Evolutionary conservation across 2,888 invertebrate species (phyloP).

Genomic region (Teinopalpus imperialis): DNA sequence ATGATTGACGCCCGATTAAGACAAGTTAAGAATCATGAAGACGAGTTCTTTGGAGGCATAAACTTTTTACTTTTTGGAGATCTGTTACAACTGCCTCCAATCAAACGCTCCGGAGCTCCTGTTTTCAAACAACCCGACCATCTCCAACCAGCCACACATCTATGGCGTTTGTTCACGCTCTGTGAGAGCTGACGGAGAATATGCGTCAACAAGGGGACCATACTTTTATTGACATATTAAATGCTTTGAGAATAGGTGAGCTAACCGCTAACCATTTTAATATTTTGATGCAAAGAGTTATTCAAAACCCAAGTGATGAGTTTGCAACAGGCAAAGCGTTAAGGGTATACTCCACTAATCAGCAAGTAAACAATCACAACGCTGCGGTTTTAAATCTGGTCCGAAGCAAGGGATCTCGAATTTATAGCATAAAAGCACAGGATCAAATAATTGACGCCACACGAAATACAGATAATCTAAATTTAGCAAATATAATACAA

Average conservation of each 20-base stretch:
- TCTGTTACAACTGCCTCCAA: constrained; percentile 20
- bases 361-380: constrained; percentile 20
- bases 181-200: constrained; percentile 16
- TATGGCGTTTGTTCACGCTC: constrained; percentile 23
- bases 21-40: constrained; percentile 14
- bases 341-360: constrained; percentile 20
- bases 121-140: constrained; percentile 20
- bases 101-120: constrained; percentile 15
- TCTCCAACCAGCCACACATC: constrained; percentile 24
- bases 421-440: constrained; percentile 1
- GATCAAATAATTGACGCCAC: constrained; percentile 3
- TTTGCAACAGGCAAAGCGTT: constrained; percentile 22
- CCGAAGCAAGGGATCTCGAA: neutral
- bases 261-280: constrained; percentile 21
- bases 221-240: constrained; percentile 17
- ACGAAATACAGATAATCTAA: constrained; percentile 3
- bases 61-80: constrained; percentile 10
- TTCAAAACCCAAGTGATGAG: constrained; percentile 25
- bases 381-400: constrained; percentile 2
- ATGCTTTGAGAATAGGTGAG: constrained; percentile 23
- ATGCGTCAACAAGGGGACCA: constrained; percentile 17
- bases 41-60: constrained; percentile 7
- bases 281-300: constrained; percentile 16
- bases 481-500: neutral
- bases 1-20: constrained; percentile 28